Conservation (phyloP, 2,797 vertebrate genomes). For the Tapera naevia region DNA sequence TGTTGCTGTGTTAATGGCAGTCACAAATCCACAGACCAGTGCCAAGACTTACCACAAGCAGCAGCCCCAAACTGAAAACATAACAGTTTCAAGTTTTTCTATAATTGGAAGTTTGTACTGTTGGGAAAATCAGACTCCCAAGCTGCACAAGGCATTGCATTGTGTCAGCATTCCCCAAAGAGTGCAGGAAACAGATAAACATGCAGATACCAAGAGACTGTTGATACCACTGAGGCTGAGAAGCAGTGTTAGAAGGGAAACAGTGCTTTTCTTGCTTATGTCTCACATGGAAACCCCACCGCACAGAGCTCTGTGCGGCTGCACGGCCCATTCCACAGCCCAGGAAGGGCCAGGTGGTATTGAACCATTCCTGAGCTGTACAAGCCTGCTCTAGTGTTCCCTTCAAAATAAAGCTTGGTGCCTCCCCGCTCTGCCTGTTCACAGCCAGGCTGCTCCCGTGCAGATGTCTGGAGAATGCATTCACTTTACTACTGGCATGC, state of each 20-base stretch:
- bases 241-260: neutral
- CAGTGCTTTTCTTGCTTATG: neutral
- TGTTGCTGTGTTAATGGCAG: neutral
- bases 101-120: neutral
- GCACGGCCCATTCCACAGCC: neutral
- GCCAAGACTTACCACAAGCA: neutral
- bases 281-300: neutral
- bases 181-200: slow-evolving; percentile 22
- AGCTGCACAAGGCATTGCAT: neutral
- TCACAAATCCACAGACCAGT: rapidly evolving
- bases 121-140: neutral
- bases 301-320: rapidly evolving
- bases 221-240: neutral
- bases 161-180: neutral
- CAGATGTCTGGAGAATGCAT: rapidly evolving
- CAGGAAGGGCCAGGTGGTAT: rapidly evolving
- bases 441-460: rapidly evolving
- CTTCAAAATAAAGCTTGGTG: neutral
- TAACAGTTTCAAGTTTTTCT: neutral
- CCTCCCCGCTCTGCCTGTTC: neutral
- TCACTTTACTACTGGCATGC: neutral
- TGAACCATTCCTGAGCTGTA: rapidly evolving
- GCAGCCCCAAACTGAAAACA: neutral
- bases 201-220: neutral
- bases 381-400: neutral